A percentile compares a stretch with the other conserved stretches of the same genome.
These are phyloP conservation scores for Adela reaumurella DNA, from an alignment of 2,888 invertebrate species.

Conservation along the genomic window DNA sequence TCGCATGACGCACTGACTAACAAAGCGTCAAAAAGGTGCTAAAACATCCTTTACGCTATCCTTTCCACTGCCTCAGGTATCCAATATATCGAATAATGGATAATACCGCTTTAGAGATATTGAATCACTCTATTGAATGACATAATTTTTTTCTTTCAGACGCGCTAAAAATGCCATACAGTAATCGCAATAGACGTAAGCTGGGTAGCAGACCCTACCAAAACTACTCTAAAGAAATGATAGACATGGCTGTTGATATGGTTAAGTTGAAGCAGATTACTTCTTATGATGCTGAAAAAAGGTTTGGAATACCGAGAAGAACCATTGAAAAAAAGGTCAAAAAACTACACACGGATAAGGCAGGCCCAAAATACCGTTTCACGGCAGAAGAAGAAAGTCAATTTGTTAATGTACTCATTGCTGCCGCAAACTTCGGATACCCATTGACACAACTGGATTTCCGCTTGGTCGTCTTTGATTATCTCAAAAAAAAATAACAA, in stretches of 20 bases:
- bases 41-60: too few species aligned
- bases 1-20: too few species aligned
- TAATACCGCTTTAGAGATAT: too few species aligned
- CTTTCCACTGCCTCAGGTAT: too few species aligned
- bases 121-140: too few species aligned
- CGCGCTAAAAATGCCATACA: too few species aligned
- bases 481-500: background rate
- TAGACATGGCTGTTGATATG: background rate
- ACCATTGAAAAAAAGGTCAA: background rate
- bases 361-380: background rate
- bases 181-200: background rate
- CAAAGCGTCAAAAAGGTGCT: too few species aligned
- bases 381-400: background rate
- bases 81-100: too few species aligned
- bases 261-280: background rate
- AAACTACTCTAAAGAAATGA: background rate
- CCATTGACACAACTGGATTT: background rate
- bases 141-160: too few species aligned
- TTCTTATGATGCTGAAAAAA: background rate
- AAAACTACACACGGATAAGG: background rate
- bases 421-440: background rate
- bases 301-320: background rate
- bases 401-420: background rate
- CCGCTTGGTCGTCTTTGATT: background rate
- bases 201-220: background rate